Evolutionary conservation across 2,113 vertebrate genomes (phyloP).

Genomic region (Notarius quadriscutis): DNA sequence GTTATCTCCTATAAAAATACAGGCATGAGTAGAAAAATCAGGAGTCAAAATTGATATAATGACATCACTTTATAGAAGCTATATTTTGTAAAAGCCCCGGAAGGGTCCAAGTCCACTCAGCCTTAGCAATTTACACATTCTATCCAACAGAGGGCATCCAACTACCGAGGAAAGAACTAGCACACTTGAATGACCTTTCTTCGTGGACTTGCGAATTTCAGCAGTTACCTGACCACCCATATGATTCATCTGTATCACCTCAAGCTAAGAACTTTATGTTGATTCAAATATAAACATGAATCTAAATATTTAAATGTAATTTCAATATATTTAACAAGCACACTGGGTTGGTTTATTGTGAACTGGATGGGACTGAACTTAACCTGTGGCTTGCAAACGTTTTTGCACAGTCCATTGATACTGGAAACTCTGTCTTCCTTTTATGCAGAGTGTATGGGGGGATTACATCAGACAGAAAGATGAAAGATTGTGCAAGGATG

Average conservation of each 20-base stretch:
- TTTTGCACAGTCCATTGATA: not conserved
- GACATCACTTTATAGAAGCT: not conserved
- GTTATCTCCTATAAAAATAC: not conserved
- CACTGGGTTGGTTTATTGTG: not conserved
- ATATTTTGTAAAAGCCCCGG: not conserved
- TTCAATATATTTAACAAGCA: not conserved
- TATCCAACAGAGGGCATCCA: constrained; percentile 33
- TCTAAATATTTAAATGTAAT: not conserved
- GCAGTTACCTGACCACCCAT: not conserved
- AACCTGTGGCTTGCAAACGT: not conserved
- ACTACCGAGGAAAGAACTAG: not conserved
- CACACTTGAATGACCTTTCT: not conserved
- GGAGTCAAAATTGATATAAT: not conserved
- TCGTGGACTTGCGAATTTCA: not conserved
- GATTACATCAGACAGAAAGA: constrained; percentile 40
- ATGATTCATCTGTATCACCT: not conserved
- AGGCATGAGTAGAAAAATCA: not conserved
- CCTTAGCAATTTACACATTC: not conserved
- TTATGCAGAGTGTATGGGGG: too few relatives aligned
- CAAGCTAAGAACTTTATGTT: not conserved
- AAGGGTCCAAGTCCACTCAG: not conserved
- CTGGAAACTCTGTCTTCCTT: not conserved
- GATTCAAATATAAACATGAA: not conserved
- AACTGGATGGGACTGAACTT: too few relatives aligned
- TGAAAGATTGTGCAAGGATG: constrained; percentile 49